Evolutionary conservation across 2,113 vertebrate species (phyloP), one percentile per base, ranked within the genome.

Genomic region (Limanda limanda): DNA sequence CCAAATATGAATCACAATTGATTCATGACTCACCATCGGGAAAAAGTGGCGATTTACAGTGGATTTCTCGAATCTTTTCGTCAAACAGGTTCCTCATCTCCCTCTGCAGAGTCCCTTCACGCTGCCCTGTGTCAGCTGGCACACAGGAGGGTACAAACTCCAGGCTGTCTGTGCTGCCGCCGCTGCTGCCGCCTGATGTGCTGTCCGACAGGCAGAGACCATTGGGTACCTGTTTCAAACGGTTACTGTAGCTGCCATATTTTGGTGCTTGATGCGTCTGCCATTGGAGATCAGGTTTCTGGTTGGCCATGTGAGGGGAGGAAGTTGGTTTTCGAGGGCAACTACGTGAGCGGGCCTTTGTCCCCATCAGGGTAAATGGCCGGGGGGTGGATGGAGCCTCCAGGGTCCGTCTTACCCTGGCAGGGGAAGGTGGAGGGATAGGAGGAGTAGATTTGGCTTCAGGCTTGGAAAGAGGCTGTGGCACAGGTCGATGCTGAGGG

Each of bases 71-170:
- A 94, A 99, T 92, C 90, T 96, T 98, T 94, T 97, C 95, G 78
- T 96, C 88, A 84, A 98, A 98, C 89, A 98, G 94, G 75, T 95
- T 95, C 31, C 96, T 97, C 96, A 98, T 96, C 95, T 99, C 97
- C 92, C 96, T 94, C 94, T 98, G 97, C 59, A 97, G 94, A 60
- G 97, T 97, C 85, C 98, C 97, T 58, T 92, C 95, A 42, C 88
- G 94, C 88, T 94, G 94, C 84, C 84, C 92, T 68, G 90, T 76
- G 52, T 89, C 87, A 65, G 91, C 94, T 7, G 94, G 85, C 69
- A 86, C 85, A 73, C 76, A 79, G 71, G n/a, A 85, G 62, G 94
- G 90, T 55, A 89, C 86, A 59, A 93, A 91, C 68, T 95, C 95
- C 81, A 95, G 94, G 81, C 95, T 95, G 88, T 95, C 94, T 24